Conservation (phyloP, 2,888 invertebrate species). For the Megamerina dolium region DNA sequence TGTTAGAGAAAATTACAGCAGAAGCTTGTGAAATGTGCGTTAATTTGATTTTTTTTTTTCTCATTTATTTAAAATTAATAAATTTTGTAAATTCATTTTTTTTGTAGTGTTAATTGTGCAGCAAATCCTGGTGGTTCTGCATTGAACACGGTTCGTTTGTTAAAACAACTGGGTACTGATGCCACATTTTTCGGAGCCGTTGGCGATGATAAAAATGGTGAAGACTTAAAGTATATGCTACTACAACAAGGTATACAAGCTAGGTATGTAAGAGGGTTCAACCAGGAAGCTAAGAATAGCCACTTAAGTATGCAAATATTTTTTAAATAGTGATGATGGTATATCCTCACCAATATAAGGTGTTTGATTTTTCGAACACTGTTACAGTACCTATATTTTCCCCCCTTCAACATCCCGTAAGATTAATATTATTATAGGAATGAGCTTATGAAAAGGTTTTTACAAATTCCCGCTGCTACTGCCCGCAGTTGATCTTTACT, state of each 20-base stretch:
- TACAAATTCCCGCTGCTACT: too few relatives aligned
- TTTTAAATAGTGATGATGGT: too few relatives aligned
- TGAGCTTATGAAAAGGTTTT: too few relatives aligned
- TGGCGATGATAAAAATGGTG: slow-evolving; percentile 51
- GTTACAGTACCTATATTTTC: neutral
- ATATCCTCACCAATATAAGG: too few relatives aligned
- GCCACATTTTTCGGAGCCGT: slow-evolving; percentile 53
- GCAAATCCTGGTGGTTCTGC: slow-evolving; percentile 50
- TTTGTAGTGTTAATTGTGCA: slow-evolving; percentile 19
- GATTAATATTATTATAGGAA: too few relatives aligned
- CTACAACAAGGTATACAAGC: slow-evolving; percentile 47
- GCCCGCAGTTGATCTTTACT: too few relatives aligned
- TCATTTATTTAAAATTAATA: neutral
- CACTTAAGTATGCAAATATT: too few relatives aligned
- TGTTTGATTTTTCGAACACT: too few relatives aligned
- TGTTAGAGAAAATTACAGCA: slow-evolving; percentile 29
- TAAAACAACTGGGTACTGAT: slow-evolving; percentile 46
- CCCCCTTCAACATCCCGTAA: too few relatives aligned
- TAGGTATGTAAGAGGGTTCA: slow-evolving; percentile 30
- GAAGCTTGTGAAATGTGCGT: slow-evolving; percentile 32
- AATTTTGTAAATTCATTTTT: neutral
- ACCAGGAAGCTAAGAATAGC: too few relatives aligned
- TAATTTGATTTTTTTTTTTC: neutral
- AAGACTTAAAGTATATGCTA: slow-evolving; percentile 44
- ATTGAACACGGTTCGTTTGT: slow-evolving; percentile 51